These are phyloP conservation scores for Phoxinus dragarum DNA, from an alignment of 2,797 vertebrate genomes.

Conservation along the genomic window DNA sequence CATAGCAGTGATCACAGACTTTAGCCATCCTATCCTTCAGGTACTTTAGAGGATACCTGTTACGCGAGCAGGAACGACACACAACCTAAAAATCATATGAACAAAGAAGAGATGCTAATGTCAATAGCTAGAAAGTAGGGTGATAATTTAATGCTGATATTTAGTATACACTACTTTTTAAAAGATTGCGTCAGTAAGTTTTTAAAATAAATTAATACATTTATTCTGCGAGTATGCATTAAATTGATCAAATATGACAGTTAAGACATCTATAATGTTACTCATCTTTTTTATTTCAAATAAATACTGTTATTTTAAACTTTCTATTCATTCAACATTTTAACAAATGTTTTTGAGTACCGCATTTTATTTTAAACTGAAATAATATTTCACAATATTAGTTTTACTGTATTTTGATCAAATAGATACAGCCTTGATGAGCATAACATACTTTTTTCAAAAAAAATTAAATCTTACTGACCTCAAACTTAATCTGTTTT, in stretches of 20 bases:
- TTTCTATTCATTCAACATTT: background rate
- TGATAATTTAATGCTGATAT: background rate
- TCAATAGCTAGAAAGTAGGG: background rate
- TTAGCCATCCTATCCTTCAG: conserved; percentile 93
- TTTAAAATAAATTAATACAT: background rate
- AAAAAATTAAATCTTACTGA: background rate
- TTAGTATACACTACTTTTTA: background rate
- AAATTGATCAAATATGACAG: background rate
- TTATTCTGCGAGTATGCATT: background rate
- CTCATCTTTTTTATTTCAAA: background rate
- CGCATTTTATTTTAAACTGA: background rate
- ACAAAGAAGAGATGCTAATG: background rate
- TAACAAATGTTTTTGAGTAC: background rate
- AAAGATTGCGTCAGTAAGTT: background rate
- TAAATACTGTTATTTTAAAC: background rate
- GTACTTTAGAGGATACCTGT: conserved; percentile 97
- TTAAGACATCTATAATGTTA: background rate
- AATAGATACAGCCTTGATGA: background rate
- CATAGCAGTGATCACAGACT: conserved; percentile 94
- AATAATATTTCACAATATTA: background rate
- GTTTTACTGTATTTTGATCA: background rate
- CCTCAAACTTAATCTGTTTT: background rate
- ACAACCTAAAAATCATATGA: conserved; percentile 82
- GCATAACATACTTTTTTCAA: background rate
- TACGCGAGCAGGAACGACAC: conserved; percentile 93